A percentile compares a stretch with the other conserved stretches of the same genome.
phyloP scores from a whole-genome alignment of 2,797 vertebrate genomes.

The Eulemur mongoz region DNA sequence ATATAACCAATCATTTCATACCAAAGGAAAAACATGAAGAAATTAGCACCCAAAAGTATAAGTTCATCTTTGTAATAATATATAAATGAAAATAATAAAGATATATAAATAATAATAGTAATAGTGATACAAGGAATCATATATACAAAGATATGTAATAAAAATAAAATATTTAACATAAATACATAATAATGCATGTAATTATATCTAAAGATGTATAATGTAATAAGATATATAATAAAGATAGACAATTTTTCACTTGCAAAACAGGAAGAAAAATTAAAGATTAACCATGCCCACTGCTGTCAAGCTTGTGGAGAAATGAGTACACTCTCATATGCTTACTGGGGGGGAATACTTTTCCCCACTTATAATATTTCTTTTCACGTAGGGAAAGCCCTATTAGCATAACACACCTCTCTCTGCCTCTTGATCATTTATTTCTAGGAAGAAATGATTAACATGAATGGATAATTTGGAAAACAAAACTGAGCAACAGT shows the following conservation, averaged over 20 bases:
- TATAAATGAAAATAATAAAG: constrained; percentile 7
- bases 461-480: not conserved
- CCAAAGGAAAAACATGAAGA: not conserved
- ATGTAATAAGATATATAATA: not conserved
- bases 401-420: not conserved
- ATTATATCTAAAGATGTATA: not conserved
- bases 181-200: not conserved
- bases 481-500: not conserved
- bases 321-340: no score
- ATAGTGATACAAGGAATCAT: not conserved
- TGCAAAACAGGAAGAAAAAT: not conserved
- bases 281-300: not conserved
- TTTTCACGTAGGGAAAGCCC: not conserved
- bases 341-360: not conserved
- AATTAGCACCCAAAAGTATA: not conserved
- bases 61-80: not conserved
- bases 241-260: not conserved
- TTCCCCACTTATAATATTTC: not conserved
- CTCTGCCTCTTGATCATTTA: not conserved
- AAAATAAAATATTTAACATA: not conserved
- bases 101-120: not conserved
- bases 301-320: not conserved
- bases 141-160: not conserved
- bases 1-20: not conserved
- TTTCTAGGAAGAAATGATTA: not conserved